Conservation (phyloP, 2,797 vertebrate species). For the Sebastes oblongus region DNA sequence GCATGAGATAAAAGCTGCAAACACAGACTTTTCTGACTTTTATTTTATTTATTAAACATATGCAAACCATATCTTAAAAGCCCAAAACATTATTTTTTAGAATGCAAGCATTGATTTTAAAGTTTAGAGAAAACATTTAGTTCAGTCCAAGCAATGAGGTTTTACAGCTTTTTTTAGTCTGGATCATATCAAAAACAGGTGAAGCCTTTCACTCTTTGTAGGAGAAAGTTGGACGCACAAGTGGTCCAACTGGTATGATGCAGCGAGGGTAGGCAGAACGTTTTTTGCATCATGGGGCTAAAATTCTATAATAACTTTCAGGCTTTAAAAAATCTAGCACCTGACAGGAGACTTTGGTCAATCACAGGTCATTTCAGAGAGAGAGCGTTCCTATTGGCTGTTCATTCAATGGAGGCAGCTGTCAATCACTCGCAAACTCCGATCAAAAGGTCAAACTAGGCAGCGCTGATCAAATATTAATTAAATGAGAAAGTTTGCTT, state of each 20-base stretch:
- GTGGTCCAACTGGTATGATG: constrained; percentile 2
- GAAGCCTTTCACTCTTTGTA: not conserved
- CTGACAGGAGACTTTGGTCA: too few relatives aligned
- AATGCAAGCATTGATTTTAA: not conserved
- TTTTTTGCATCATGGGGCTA: too few relatives aligned
- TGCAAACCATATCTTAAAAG: not conserved
- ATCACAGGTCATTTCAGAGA: too few relatives aligned
- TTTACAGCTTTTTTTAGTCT: not conserved
- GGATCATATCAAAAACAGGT: constrained; percentile 28
- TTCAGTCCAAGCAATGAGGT: not conserved
- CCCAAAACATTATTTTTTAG: not conserved
- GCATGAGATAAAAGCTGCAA: constrained; percentile 35
- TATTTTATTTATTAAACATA: not conserved
- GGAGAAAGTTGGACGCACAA: not conserved
- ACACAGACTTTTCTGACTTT: constrained; percentile 2
- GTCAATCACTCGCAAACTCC: too few relatives aligned
- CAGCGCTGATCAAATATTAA: too few relatives aligned
- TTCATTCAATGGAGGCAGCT: too few relatives aligned
- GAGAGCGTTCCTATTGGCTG: too few relatives aligned
- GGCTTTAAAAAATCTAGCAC: too few relatives aligned
- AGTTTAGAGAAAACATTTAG: not conserved
- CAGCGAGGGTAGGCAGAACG: not conserved
- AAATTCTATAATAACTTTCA: too few relatives aligned
- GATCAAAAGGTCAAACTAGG: too few relatives aligned
- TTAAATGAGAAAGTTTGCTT: too few relatives aligned